These are phyloP conservation scores for Forbesichthys papilliferus DNA, from an alignment of 2,113 vertebrate species.

Conservation along the genomic window DNA sequence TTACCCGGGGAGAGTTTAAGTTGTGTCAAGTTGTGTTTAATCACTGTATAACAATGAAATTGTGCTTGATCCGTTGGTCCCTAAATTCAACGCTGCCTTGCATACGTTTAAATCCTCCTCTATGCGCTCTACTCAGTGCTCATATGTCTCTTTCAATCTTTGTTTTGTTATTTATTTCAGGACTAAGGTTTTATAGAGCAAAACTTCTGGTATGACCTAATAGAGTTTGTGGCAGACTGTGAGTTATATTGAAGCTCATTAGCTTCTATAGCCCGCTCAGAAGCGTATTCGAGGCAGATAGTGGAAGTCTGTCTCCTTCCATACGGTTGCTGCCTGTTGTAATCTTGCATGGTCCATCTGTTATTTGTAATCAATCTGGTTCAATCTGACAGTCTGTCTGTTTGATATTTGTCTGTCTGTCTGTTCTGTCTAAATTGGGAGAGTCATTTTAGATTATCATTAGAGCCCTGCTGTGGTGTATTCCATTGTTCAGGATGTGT, in stretches of 20 bases:
- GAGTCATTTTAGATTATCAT: no score
- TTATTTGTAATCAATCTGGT: background rate
- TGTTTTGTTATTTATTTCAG: background rate
- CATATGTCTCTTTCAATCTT: background rate
- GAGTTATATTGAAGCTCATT: constrained; percentile 30
- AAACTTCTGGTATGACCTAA: constrained; percentile 29
- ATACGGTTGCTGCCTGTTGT: constrained; percentile 1
- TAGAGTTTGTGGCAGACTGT: constrained; percentile 3
- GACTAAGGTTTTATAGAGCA: constrained; percentile 11
- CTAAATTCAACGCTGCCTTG: background rate
- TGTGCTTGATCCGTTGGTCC: constrained; percentile 11
- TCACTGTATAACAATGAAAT: constrained; percentile 34
- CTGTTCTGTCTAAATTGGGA: no score
- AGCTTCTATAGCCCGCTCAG: constrained; percentile 26
- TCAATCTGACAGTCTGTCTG: no score
- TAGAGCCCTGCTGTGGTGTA: no score
- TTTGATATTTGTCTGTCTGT: no score
- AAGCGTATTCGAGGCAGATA: constrained; percentile 39
- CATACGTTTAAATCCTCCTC: background rate
- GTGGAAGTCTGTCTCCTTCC: constrained; percentile 24
- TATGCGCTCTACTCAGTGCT: background rate
- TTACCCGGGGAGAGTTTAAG: background rate
- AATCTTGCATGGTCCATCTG: constrained; percentile 8
- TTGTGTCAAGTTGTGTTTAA: constrained; percentile 21
- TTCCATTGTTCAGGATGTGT: no score